These are phyloP conservation scores for Lophura nycthemera DNA, from an alignment of 2,113 vertebrate species.

Conservation along the genomic window DNA sequence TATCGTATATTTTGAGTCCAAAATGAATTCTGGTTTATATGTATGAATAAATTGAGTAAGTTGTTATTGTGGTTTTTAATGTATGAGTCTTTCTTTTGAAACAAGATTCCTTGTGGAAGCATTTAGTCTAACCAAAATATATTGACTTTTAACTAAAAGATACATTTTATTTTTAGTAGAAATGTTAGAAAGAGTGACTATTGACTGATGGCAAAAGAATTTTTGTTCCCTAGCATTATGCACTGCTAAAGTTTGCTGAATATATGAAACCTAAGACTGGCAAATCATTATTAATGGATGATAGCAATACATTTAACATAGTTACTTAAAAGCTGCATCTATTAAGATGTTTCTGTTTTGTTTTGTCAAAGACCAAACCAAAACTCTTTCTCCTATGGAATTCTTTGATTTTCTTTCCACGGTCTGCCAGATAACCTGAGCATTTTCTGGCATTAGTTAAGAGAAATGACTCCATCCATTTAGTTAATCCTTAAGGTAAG, in stretches of 20 bases:
- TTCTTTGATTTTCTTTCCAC: neutral
- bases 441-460: neutral
- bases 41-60: conserved; percentile 44
- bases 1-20: neutral
- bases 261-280: neutral
- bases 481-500: neutral
- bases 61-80: neutral
- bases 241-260: neutral
- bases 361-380: neutral
- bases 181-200: neutral
- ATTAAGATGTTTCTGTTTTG: neutral
- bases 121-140: neutral
- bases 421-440: neutral
- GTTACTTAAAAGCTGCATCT: neutral
- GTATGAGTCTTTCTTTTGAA: neutral
- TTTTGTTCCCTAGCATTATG: neutral
- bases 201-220: neutral
- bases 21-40: neutral
- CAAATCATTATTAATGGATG: neutral
- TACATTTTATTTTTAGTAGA: neutral
- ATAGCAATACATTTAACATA: neutral
- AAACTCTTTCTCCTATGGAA: neutral
- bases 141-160: neutral
- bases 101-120: neutral
- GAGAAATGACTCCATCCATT: neutral